These are phyloP conservation scores for Falco rusticolus DNA, from an alignment of 2,797 vertebrate species.

Conservation along the genomic window DNA sequence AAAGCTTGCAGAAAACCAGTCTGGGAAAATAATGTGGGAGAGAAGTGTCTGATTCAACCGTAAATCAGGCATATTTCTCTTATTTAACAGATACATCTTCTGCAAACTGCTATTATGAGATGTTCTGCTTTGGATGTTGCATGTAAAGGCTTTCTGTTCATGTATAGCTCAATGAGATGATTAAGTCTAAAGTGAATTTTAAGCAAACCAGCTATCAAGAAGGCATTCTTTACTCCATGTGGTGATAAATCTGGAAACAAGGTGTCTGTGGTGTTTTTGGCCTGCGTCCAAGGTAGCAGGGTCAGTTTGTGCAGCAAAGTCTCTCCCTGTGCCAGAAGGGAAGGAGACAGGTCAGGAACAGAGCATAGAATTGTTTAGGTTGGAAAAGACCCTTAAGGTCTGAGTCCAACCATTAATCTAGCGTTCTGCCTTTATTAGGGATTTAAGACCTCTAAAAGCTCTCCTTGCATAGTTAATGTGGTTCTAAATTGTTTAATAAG, in stretches of 20 bases:
- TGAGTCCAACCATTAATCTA: not conserved
- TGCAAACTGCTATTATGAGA: not conserved
- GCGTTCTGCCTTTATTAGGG: not conserved
- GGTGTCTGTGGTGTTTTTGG: not conserved
- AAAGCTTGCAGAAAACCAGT: not conserved
- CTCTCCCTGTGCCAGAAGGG: not conserved
- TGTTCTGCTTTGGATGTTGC: not conserved
- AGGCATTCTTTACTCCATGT: not conserved
- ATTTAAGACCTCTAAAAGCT: not conserved
- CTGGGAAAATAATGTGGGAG: not conserved
- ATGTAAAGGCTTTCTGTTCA: not conserved
- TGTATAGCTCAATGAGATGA: not conserved
- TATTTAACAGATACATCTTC: not conserved
- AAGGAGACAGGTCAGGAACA: not conserved
- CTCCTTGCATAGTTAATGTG: not conserved
- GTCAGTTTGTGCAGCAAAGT: not conserved
- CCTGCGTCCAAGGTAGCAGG: too few relatives aligned
- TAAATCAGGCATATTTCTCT: not conserved
- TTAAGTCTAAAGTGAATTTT: not conserved
- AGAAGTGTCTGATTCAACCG: not conserved
- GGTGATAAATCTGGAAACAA: not conserved
- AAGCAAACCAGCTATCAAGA: not conserved
- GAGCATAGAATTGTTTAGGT: not conserved
- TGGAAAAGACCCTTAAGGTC: not conserved
- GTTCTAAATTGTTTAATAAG: not conserved